Evolutionary conservation across 1,140 invertebrate species (phyloP).

Genomic region (Drosophila suzukii): DNA sequence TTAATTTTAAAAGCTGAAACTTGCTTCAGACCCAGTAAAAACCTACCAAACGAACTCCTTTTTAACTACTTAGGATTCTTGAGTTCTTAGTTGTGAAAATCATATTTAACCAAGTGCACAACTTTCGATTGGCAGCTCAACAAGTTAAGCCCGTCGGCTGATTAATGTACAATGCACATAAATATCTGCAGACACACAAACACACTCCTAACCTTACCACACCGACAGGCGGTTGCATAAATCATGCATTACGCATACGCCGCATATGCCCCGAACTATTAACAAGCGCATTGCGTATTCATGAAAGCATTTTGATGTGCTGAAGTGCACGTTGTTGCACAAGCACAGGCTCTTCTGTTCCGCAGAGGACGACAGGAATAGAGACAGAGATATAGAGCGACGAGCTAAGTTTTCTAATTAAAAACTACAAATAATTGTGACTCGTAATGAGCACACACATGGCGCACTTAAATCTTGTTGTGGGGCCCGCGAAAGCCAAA

Average conservation of each 20-base stretch:
- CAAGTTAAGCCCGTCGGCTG: constrained; percentile 24
- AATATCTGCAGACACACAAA: too few species aligned
- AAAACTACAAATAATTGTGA: constrained; percentile 78
- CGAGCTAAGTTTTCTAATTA: constrained; percentile 76
- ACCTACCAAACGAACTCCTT: too few species aligned
- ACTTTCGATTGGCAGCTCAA: constrained; percentile 19
- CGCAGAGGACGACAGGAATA: constrained; percentile 1
- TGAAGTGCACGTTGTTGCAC: constrained; percentile 47
- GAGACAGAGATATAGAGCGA: constrained; percentile 18
- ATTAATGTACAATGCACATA: constrained; percentile 32
- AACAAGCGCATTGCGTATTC: constrained; percentile 72
- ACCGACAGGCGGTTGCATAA: constrained; percentile 6
- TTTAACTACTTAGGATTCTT: too few species aligned
- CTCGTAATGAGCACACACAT: constrained; percentile 59
- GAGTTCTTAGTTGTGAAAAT: neutral
- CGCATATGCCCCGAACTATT: constrained; percentile 66
- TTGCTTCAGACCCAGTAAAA: too few species aligned
- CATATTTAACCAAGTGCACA: constrained; percentile 1
- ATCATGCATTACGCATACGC: constrained; percentile 67
- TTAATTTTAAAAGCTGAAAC: too few species aligned
- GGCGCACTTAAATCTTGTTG: constrained; percentile 24
- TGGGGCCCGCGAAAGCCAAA: constrained; percentile 65
- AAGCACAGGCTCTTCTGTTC: neutral
- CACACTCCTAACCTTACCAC: neutral
- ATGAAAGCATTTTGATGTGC: constrained; percentile 55